A percentile compares a stretch with the other conserved stretches of the same genome.
These are phyloP conservation scores for Cecropterus lyciades DNA, from an alignment of 1,140 invertebrate species.

Conservation along the genomic window DNA sequence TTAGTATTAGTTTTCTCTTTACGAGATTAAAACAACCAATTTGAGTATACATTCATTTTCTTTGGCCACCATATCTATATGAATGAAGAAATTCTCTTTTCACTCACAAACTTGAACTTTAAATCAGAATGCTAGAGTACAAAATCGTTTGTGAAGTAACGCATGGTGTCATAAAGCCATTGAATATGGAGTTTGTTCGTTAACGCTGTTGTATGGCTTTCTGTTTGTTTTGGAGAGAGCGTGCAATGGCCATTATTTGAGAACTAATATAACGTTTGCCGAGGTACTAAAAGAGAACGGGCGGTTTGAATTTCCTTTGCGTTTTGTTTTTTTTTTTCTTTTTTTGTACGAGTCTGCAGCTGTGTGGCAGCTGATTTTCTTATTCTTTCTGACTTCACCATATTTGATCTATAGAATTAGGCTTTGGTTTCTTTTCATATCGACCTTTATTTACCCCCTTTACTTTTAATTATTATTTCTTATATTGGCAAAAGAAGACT, in stretches of 20 bases:
- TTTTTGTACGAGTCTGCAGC: conserved; percentile 9
- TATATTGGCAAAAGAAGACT: too few relatives aligned
- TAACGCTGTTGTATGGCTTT: conserved; percentile 30
- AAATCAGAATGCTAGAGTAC: neutral
- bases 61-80: conserved; percentile 22
- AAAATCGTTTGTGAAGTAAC: neutral
- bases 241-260: conserved; percentile 27
- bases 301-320: conserved; percentile 18
- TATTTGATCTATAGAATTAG: too few relatives aligned
- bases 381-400: neutral
- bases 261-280: conserved; percentile 33
- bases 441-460: too few relatives aligned
- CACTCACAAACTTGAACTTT: neutral
- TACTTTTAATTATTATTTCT: too few relatives aligned
- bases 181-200: conserved; percentile 34
- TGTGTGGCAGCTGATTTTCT: conserved; percentile 16
- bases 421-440: too few relatives aligned
- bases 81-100: neutral
- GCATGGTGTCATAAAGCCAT: conserved; percentile 24
- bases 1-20: too few relatives aligned
- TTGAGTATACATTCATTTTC: conserved; percentile 10
- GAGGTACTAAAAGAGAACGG: conserved; percentile 25
- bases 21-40: conserved; percentile 8
- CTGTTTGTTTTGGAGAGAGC: conserved; percentile 34
- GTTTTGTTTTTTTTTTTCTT: neutral